Conservation (phyloP, 2,797 vertebrate genomes). For the Amblyopsis hoosieri region DNA sequence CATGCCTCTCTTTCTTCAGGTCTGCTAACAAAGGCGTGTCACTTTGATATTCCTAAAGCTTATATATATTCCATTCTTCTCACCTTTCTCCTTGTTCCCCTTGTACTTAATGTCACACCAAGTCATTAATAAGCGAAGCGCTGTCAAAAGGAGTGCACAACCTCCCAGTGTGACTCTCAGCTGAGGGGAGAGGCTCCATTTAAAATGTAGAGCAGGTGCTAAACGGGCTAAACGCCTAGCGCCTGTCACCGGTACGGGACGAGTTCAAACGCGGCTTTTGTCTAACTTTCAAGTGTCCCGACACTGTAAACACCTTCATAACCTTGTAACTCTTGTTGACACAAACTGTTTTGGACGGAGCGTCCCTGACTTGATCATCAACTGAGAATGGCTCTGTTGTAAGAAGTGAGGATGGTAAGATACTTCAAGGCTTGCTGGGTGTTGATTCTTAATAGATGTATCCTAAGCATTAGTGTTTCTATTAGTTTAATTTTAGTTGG, state of each 20-base stretch:
- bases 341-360: constrained; percentile 7
- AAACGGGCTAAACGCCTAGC: constrained; percentile 34
- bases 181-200: constrained; percentile 26
- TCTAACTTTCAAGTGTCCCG: constrained; percentile 30
- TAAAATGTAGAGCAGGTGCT: constrained; percentile 46
- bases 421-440: too few relatives aligned
- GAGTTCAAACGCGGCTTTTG: constrained; percentile 16
- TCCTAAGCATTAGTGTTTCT: too few relatives aligned
- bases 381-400: too few relatives aligned
- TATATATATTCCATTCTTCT: constrained; percentile 5
- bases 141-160: constrained; percentile 42
- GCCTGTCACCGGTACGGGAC: constrained; percentile 19
- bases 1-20: not conserved
- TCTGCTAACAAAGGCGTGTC: not conserved
- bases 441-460: too few relatives aligned
- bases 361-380: too few relatives aligned
- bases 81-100: not conserved
- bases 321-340: constrained; percentile 18
- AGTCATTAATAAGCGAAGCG: constrained; percentile 37
- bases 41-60: constrained; percentile 6
- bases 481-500: too few relatives aligned
- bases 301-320: constrained; percentile 1
- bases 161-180: constrained; percentile 46
- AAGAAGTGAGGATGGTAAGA: too few relatives aligned
- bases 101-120: constrained; percentile 14